phyloP scores from a whole-genome alignment of 2,113 vertebrate species.

The Brevimyrus niger region DNA sequence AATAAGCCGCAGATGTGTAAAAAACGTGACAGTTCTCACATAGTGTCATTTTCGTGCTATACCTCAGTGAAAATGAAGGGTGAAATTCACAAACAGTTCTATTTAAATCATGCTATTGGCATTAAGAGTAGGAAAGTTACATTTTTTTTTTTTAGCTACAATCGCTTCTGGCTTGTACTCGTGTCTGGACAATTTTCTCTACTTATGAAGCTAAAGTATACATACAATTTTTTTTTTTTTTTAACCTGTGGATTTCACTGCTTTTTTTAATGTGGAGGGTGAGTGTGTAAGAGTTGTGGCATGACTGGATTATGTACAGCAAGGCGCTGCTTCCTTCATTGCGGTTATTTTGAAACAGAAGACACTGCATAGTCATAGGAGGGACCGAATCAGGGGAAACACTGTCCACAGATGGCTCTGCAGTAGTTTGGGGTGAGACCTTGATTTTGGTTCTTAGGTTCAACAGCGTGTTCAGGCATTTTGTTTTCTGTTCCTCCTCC shows the following conservation, averaged over 20 bases:
- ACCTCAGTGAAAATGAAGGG: too few relatives aligned
- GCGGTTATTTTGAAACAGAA: not conserved
- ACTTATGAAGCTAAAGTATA: too few relatives aligned
- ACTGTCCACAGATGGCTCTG: not conserved
- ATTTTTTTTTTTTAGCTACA: too few relatives aligned
- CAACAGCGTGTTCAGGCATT: not conserved
- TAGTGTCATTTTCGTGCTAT: too few relatives aligned
- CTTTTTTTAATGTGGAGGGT: not conserved
- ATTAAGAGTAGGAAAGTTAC: too few relatives aligned
- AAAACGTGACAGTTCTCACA: not conserved
- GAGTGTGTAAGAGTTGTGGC: not conserved
- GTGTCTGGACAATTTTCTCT: too few relatives aligned
- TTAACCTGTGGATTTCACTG: not conserved
- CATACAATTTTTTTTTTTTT: not conserved
- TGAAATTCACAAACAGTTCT: too few relatives aligned
- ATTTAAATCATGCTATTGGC: too few relatives aligned
- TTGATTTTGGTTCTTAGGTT: not conserved
- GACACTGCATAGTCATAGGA: not conserved
- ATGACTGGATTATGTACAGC: not conserved
- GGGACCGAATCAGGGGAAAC: not conserved
- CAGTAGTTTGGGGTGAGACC: not conserved
- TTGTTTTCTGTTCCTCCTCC: not conserved
- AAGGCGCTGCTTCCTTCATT: not conserved
- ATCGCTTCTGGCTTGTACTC: too few relatives aligned
- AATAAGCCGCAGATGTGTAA: too few relatives aligned